Percentiles rank a stretch among this genome's conserved stretches.
These are phyloP conservation scores for Microplitis deprimator DNA, from an alignment of 2,888 invertebrate genomes.

Conservation along the genomic window DNA sequence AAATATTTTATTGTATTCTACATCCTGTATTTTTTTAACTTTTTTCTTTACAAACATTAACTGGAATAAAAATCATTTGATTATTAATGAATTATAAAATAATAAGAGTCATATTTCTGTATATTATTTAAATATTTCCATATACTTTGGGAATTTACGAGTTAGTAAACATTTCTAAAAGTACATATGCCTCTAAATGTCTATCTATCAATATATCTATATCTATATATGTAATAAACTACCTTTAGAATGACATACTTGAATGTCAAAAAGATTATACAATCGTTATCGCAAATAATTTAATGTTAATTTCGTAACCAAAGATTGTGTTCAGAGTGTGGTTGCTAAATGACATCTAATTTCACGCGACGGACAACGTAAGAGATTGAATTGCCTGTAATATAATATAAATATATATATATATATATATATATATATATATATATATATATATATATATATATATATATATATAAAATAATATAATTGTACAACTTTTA, in stretches of 20 bases:
- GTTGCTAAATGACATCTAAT: slow-evolving; percentile 10
- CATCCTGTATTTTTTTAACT: neutral
- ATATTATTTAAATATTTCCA: neutral
- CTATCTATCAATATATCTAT: slow-evolving; percentile 9
- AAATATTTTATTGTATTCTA: slow-evolving; percentile 18
- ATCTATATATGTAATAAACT: slow-evolving; percentile 3
- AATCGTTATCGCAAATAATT: slow-evolving; percentile 31
- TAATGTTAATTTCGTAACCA: slow-evolving; percentile 38
- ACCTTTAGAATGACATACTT: slow-evolving; percentile 20
- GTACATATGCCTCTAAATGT: neutral
- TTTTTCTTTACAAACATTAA: neutral
- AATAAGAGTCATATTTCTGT: neutral
- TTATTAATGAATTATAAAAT: neutral
- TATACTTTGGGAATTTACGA: no score
- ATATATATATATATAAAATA: neutral
- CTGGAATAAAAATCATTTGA: neutral
- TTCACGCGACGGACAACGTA: slow-evolving; percentile 6
- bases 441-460: neutral
- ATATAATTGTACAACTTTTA: neutral
- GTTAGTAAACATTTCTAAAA: neutral
- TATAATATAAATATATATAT: neutral
- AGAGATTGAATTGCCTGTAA: neutral
- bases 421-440: neutral
- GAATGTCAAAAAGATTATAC: slow-evolving; percentile 36
- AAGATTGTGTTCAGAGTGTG: neutral